Base-by-base conservation (phyloP, 2,888 invertebrate species). In the Yponomeuta sedellus region DNA sequence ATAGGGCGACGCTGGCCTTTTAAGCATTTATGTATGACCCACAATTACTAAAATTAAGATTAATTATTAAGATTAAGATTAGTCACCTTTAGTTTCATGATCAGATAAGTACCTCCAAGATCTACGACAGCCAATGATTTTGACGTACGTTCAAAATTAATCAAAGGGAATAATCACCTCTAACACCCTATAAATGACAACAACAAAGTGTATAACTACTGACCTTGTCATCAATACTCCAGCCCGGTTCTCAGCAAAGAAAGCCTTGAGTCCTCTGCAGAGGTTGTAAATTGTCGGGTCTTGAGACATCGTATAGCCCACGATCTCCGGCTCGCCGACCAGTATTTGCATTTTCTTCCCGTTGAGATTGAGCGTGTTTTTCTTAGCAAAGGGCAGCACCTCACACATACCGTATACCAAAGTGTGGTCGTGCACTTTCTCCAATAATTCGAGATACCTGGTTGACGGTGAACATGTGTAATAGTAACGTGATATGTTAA, bases 201-300 rank as follows among this genome's bases (percentile, higher is more conserved):
- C 2, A 25, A 52, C 44, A 52, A 12, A 12, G 44, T 16, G 16
- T 52, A 12, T 16, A 52, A 16, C 44, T 52, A 40, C 69, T 68
- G 72, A 88, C 90, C 89, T 82, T 1, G 90, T 80, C 66, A 91
- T 68, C 68, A 94, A 75, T 66, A 93, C 76, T 0, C 92, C 93
- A 22, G 92, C 90, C 19, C 86, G 79, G 72, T 92, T 87, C 22
- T 89, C 86, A 64, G 82, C 81, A 71, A 93, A 93, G 74, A 93
- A 93, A 6, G 92, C 90, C 65, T 85, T 90, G 25, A 93, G 71
- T 0, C 92, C 93, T 71, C 92, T 88, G 62, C 92, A 92, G 16
- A 94, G 74, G 69, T 91, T 91, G 69, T 89, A 89, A 6, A 90
- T 83, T 0, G 83, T 88, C 0, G 90, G 91, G 66, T 91, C 91